Conservation (phyloP, 2,797 vertebrate species). For the Micrastur ruficollis region DNA sequence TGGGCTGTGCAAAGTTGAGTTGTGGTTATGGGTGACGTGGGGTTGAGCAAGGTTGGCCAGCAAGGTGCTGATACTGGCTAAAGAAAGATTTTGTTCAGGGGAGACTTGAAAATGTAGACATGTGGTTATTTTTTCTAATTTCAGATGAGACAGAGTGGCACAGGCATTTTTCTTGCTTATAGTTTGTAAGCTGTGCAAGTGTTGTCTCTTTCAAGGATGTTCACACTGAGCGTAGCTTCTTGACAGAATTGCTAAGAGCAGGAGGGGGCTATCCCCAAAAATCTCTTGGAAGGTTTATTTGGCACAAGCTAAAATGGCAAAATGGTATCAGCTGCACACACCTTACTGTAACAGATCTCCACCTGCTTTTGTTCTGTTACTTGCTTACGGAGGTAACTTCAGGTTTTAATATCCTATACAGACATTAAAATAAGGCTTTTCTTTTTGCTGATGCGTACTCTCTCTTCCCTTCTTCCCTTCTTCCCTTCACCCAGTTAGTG, state of each 20-base stretch:
- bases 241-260: not conserved
- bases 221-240: not conserved
- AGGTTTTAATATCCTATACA: not conserved
- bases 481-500: not conserved
- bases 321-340: rapidly evolving
- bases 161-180: not conserved
- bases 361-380: not conserved
- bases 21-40: not conserved
- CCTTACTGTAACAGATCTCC: not conserved
- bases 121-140: not conserved
- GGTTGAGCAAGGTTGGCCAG: not conserved
- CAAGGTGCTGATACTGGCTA: not conserved
- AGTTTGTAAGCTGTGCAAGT: not conserved
- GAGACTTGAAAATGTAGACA: not conserved
- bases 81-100: not conserved
- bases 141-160: not conserved
- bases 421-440: not conserved
- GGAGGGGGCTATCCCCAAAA: not conserved
- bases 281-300: not conserved
- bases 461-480: not conserved
- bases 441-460: not conserved
- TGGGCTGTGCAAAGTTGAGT: not conserved
- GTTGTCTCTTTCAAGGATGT: not conserved
- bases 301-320: not conserved
- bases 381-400: not conserved